phyloP scores from a whole-genome alignment of 2,888 invertebrate species.

The Plebejus anna region DNA sequence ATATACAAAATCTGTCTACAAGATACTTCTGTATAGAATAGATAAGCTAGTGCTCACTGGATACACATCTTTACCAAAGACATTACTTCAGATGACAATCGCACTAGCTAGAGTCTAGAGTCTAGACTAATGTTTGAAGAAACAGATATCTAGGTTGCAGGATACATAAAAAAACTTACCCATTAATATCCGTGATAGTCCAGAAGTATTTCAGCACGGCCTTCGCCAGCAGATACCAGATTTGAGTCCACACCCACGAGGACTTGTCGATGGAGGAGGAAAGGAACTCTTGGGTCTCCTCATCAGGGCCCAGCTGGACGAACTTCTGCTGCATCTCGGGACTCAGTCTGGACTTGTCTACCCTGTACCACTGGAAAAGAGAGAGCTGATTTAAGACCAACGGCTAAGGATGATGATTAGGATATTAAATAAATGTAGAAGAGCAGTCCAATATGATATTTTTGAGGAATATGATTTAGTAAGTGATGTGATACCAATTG shows the following conservation, averaged over 20 bases:
- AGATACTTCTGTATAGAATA: no score
- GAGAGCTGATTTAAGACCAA: background rate
- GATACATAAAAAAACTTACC: constrained; percentile 78
- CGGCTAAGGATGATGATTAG: background rate
- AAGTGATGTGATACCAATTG: no score
- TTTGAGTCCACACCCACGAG: constrained; percentile 91
- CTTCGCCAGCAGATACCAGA: constrained; percentile 93
- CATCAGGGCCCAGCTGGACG: constrained; percentile 84
- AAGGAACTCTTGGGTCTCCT: constrained; percentile 87
- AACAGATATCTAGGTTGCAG: no score
- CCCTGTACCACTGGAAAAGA: constrained; percentile 85
- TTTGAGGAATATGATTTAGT: background rate
- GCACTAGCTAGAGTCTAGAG: no score
- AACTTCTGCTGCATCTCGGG: constrained; percentile 80
- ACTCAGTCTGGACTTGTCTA: constrained; percentile 78
- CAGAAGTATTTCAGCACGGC: constrained; percentile 93
- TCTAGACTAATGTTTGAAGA: no score
- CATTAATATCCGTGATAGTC: constrained; percentile 97
- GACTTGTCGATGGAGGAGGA: constrained; percentile 88
- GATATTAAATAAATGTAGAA: background rate
- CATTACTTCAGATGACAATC: no score
- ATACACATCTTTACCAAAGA: no score
- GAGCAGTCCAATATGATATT: background rate
- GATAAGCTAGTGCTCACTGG: no score
- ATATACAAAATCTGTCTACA: no score